phyloP scores from a whole-genome alignment of 2,113 vertebrate genomes.

The Oryzias celebensis region DNA sequence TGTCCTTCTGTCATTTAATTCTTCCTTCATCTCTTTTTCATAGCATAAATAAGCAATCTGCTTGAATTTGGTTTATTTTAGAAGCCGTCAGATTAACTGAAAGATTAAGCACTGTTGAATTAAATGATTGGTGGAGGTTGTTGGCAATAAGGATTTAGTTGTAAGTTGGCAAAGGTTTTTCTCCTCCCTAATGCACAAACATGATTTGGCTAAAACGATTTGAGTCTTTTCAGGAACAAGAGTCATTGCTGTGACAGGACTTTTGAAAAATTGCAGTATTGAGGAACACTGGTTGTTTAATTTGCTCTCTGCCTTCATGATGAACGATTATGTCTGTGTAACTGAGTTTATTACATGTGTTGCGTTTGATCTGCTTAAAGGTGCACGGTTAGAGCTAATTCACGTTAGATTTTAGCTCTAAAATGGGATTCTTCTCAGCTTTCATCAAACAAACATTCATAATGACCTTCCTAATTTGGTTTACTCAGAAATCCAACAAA shows the following conservation, averaged over 20 bases:
- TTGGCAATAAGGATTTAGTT: background rate
- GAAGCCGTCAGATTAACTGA: slow-evolving; percentile 50
- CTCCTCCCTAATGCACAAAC: slow-evolving; percentile 18
- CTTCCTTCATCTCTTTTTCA: slow-evolving; percentile 9
- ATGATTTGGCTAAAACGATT: slow-evolving; percentile 24
- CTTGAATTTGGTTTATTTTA: slow-evolving; percentile 20
- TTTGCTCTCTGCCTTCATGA: slow-evolving; percentile 17
- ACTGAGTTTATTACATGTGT: slow-evolving; percentile 38
- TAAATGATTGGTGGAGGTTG: slow-evolving; percentile 19
- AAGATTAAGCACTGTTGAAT: slow-evolving; percentile 59
- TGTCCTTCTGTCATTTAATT: slow-evolving; percentile 6
- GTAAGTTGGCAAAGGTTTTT: slow-evolving; percentile 3
- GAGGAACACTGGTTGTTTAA: slow-evolving; percentile 31
- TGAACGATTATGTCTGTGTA: slow-evolving; percentile 38
- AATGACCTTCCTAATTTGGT: too few relatives aligned
- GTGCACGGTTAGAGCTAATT: slow-evolving; percentile 28
- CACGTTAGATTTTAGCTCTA: slow-evolving; percentile 24
- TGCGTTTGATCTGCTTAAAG: slow-evolving; percentile 10
- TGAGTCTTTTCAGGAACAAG: slow-evolving; percentile 11
- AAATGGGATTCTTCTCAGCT: slow-evolving; percentile 4
- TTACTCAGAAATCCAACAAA: too few relatives aligned
- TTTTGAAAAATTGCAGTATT: slow-evolving; percentile 46
- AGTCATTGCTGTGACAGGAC: slow-evolving; percentile 9
- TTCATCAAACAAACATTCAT: background rate
- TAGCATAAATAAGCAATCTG: slow-evolving; percentile 42